A percentile compares a stretch with the other conserved stretches of the same genome.
Evolutionary conservation across 2,888 invertebrate genomes (phyloP).

Genomic region (Cancer borealis): DNA sequence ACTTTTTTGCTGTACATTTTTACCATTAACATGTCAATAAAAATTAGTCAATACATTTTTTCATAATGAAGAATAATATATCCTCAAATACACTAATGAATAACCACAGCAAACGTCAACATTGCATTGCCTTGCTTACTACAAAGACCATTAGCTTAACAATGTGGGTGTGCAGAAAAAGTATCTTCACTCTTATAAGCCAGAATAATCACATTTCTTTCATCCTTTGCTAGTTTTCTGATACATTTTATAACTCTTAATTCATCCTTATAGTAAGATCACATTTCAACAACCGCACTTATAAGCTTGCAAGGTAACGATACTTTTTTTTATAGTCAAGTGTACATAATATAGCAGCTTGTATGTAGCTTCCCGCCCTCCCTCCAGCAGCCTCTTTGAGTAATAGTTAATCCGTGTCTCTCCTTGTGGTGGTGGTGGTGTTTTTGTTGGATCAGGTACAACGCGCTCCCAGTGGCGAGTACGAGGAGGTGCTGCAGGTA

Average conservation of each 20-base stretch:
- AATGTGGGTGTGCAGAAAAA: neutral
- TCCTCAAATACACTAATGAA: neutral
- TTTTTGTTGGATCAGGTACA: conserved; percentile 62
- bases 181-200: neutral
- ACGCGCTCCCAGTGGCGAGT: conserved; percentile 75
- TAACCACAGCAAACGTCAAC: neutral
- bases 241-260: neutral
- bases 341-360: conserved; percentile 23
- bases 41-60: neutral
- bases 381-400: neutral
- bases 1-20: neutral
- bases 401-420: conserved; percentile 27
- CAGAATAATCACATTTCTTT: neutral
- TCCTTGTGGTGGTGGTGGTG: neutral
- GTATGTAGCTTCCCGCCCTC: neutral
- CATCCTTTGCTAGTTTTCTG: neutral
- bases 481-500: conserved; percentile 72
- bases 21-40: neutral
- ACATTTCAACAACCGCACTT: neutral
- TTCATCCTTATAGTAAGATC: neutral
- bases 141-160: no score
- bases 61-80: neutral
- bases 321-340: neutral
- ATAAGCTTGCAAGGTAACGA: neutral
- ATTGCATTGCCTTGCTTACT: neutral